Conservation (phyloP, 1,140 invertebrate species). For the Brachionus koreanus region DNA sequence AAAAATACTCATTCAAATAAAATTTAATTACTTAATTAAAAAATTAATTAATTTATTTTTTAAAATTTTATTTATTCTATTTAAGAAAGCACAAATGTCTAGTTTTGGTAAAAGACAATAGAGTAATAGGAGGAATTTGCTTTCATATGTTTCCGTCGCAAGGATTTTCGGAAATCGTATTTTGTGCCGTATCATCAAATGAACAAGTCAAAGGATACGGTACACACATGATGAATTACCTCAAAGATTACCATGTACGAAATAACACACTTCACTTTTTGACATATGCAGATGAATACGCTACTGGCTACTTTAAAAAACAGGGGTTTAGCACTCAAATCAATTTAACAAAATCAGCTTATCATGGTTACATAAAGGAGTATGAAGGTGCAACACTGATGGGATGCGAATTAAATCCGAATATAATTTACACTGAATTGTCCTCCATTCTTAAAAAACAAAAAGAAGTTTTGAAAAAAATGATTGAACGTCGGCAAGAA, state of each 20-base stretch:
- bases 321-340: constrained; percentile 95
- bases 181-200: constrained; percentile 90
- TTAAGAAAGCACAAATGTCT: constrained; percentile 83
- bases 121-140: constrained; percentile 95
- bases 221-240: constrained; percentile 96
- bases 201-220: constrained; percentile 94
- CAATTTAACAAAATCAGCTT: constrained; percentile 69
- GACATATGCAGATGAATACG: constrained; percentile 94
- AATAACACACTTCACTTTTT: constrained; percentile 87
- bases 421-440: constrained; percentile 69
- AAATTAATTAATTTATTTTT: too few relatives aligned
- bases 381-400: constrained; percentile 97
- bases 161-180: constrained; percentile 98
- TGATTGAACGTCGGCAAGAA: constrained; percentile 78
- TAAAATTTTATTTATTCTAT: too few relatives aligned
- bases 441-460: constrained; percentile 81
- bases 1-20: too few relatives aligned
- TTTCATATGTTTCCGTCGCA: constrained; percentile 88
- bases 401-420: constrained; percentile 81
- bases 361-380: constrained; percentile 92
- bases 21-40: too few relatives aligned
- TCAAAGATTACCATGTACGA: constrained; percentile 94
- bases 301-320: constrained; percentile 97
- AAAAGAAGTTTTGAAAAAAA: constrained; percentile 83
- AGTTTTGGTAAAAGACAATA: constrained; percentile 78